Percentiles rank a stretch among this genome's conserved stretches.
Evolutionary conservation across 2,113 vertebrate species (phyloP).

Genomic region (Xyliphius kryptos): DNA sequence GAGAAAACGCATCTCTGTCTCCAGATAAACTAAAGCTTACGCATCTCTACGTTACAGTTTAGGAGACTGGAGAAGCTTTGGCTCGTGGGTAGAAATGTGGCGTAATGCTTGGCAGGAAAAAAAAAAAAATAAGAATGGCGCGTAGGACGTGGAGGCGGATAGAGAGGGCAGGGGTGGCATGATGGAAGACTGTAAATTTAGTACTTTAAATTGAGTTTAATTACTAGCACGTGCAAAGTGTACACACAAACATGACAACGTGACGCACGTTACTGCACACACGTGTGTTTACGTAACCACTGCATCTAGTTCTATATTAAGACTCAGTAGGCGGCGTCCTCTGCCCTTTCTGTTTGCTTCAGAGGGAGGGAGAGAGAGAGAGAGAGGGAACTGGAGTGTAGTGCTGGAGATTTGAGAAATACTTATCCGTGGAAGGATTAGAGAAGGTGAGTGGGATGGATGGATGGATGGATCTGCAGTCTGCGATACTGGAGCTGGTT

Average conservation of each 20-base stretch:
- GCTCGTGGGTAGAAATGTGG: slow-evolving; percentile 8
- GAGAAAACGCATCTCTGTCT: background rate
- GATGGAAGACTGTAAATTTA: background rate
- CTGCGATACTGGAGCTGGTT: background rate
- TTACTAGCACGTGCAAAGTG: background rate
- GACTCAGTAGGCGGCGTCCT: slow-evolving; percentile 3
- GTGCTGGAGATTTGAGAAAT: background rate
- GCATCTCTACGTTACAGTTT: background rate
- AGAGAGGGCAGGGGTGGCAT: background rate
- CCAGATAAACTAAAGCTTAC: slow-evolving; percentile 3
- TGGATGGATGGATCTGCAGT: background rate
- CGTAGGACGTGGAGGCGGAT: background rate
- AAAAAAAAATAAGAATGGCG: background rate
- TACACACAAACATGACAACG: background rate
- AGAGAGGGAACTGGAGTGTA: no score
- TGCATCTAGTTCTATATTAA: slow-evolving; percentile 5
- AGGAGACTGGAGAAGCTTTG: slow-evolving; percentile 5
- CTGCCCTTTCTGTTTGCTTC: no score
- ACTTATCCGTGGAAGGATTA: background rate
- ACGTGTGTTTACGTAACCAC: background rate
- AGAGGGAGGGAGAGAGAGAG: background rate
- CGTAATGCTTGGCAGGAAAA: background rate
- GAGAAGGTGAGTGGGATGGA: no score
- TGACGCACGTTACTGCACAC: background rate
- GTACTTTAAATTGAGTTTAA: slow-evolving; percentile 8